Percentiles rank a stretch among this genome's conserved stretches.
phyloP scores from a whole-genome alignment of 2,113 vertebrate genomes.

The Petroica traversi region DNA sequence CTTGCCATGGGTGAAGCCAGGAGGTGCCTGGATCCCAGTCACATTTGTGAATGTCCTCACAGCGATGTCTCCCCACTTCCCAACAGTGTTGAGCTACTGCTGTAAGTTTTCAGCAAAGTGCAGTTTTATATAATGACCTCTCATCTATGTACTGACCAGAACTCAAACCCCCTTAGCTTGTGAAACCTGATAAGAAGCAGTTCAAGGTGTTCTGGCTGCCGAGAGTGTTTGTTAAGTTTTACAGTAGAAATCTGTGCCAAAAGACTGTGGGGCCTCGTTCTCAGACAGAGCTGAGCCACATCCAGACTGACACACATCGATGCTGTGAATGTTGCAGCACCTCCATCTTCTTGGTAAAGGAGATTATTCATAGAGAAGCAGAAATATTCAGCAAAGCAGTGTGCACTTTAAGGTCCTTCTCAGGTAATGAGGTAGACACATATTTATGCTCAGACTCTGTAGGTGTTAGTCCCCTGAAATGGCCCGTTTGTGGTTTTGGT shows the following conservation, averaged over 20 bases:
- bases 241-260: constrained; percentile 16
- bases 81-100: background rate
- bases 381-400: background rate
- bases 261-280: background rate
- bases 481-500: background rate
- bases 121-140: background rate
- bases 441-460: constrained; percentile 17
- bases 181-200: constrained; percentile 39
- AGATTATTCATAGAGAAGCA: background rate
- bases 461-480: background rate
- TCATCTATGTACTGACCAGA: background rate
- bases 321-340: background rate
- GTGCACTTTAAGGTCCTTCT: background rate
- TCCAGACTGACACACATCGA: background rate
- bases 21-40: background rate
- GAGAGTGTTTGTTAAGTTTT: constrained; percentile 15
- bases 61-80: background rate
- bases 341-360: background rate
- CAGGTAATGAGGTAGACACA: background rate
- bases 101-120: background rate
- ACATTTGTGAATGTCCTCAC: background rate
- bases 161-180: background rate
- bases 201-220: constrained; percentile 12
- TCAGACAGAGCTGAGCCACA: background rate
- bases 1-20: background rate